Base-by-base conservation (phyloP, 2,113 vertebrate species). In the Pardalotus punctatus region DNA sequence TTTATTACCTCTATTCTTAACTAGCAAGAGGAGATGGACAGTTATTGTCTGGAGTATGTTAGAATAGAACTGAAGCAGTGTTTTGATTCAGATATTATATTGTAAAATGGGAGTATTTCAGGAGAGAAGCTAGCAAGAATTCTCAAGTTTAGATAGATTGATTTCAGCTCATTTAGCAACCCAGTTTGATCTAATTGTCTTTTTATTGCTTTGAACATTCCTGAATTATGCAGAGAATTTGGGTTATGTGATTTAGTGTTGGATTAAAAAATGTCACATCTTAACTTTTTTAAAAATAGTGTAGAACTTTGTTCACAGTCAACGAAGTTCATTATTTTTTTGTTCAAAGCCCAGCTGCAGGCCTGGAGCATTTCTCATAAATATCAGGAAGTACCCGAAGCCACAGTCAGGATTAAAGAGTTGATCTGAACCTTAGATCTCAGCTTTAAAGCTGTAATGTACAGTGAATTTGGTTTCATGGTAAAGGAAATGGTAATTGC, bases 301-400 rank as follows among this genome's bases (percentile, higher is more conserved):
- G 64, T 35, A 72, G 81, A 89, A 88, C 94, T 90, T 83, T 81
- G 80, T 81, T 86, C 82, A 76, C 92, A 92, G 95, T 79, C 79
- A 93, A 91, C 82, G 12, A 96, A 89, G 79, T 94, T 95, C 97
- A 89, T 96, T 90, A 93, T 82, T 80, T 81, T 96, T 88, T 93
- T 92, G 93, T 96, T 96, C 94, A 94, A 96, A 96, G 95, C 94
- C 96, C 97, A 97, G 98, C 96, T 97, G 97, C 93, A 93, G 96
- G 97, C 97, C 94, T 86, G 91, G 88, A 95, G 97, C 97, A 90
- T 71, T 91, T 76, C 96, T 97, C 96, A 89, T 96, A 94, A 97
- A 97, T 96, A 97, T 94, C 97, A 97, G 98, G 97, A 97, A 98
- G 97, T 94, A 91, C 97, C 95, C 61, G 40, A 90, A 98, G 97